Conservation (phyloP, 2,797 vertebrate genomes). For the Borostomias antarcticus region DNA sequence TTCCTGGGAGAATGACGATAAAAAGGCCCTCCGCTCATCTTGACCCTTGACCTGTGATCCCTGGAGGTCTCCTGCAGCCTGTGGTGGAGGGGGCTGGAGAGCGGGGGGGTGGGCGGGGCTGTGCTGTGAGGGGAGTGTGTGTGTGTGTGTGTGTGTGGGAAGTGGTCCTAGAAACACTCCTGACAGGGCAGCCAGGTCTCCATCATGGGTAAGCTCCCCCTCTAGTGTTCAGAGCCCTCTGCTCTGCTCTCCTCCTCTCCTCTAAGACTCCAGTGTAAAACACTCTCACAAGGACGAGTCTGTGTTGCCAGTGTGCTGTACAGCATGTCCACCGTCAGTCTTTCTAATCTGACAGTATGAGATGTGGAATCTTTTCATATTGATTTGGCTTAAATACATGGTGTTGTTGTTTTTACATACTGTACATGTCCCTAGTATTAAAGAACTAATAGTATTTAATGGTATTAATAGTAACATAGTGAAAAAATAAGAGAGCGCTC, state of each 20-base stretch:
- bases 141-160: slow-evolving; percentile 57
- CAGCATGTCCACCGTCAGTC: slow-evolving; percentile 26
- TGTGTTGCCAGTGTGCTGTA: not conserved
- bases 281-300: not conserved
- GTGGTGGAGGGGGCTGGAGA: slow-evolving; percentile 75
- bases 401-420: too few species aligned
- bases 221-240: slow-evolving; percentile 92
- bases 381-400: too few species aligned
- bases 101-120: slow-evolving; percentile 48
- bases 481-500: not conserved
- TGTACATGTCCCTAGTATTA: too few species aligned
- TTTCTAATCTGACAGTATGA: not conserved
- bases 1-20: slow-evolving; percentile 79
- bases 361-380: too few species aligned
- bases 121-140: slow-evolving; percentile 52
- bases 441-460: too few species aligned
- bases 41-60: slow-evolving; percentile 84
- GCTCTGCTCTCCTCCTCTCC: slow-evolving; percentile 27
- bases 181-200: slow-evolving; percentile 71
- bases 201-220: slow-evolving; percentile 94
- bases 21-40: slow-evolving; percentile 80
- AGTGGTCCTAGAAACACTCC: slow-evolving; percentile 73
- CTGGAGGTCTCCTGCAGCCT: slow-evolving; percentile 76
- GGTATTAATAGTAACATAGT: too few species aligned
- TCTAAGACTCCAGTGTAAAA: not conserved